Evolutionary conservation across 2,113 vertebrate species (phyloP).

Genomic region (Meleagris gallopavo): DNA sequence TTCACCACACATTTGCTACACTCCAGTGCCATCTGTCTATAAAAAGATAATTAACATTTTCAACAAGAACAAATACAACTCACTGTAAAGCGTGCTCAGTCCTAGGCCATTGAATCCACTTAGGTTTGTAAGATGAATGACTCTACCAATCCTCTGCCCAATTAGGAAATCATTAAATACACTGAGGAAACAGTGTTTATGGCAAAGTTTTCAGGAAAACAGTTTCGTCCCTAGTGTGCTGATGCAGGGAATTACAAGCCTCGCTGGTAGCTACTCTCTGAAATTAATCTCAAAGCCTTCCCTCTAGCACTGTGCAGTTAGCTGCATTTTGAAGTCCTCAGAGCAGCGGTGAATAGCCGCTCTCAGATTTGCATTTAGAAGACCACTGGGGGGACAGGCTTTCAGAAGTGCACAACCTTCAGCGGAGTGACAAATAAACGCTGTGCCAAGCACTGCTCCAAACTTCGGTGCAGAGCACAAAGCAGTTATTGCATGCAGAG

Average conservation of each 20-base stretch:
- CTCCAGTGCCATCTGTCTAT: constrained; percentile 73
- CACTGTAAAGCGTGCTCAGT: background rate
- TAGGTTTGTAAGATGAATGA: background rate
- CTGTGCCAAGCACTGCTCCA: background rate
- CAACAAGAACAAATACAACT: background rate
- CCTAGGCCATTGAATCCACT: constrained; percentile 2
- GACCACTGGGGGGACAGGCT: constrained; percentile 34
- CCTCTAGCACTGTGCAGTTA: background rate
- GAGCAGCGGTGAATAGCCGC: background rate
- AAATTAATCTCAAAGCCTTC: background rate
- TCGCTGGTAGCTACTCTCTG: background rate
- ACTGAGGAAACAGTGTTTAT: background rate
- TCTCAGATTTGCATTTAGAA: background rate
- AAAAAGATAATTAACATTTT: constrained; percentile 64
- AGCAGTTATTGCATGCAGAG: constrained; percentile 18
- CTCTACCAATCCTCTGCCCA: background rate
- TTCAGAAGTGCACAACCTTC: background rate
- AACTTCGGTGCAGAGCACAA: background rate
- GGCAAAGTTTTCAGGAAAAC: background rate
- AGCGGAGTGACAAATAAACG: background rate
- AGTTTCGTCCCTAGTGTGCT: background rate
- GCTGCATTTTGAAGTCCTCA: background rate
- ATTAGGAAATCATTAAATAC: constrained; percentile 22
- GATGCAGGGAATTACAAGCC: background rate
- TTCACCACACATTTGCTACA: constrained; percentile 51